phyloP scores from a whole-genome alignment of 30 jellyfish, hydroid and myxozoan genomes.

The Sanderia malayensis region DNA sequence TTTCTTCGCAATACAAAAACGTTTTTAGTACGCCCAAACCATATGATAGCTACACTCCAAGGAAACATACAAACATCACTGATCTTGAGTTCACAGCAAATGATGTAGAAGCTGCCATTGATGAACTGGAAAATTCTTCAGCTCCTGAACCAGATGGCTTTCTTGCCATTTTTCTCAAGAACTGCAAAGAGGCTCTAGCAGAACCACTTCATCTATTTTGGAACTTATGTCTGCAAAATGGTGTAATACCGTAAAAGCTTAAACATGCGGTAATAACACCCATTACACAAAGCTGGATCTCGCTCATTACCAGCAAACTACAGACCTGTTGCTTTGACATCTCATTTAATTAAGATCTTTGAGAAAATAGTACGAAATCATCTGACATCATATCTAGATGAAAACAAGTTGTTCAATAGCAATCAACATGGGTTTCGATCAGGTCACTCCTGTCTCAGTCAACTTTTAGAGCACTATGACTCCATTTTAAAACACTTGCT shows the following conservation, averaged over 20 bases:
- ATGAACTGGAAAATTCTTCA: too few relatives aligned
- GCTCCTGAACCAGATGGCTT: too few relatives aligned
- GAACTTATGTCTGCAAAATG: neutral
- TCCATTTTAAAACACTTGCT: too few relatives aligned
- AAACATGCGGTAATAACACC: neutral
- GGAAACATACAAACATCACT: too few relatives aligned
- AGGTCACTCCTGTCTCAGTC: neutral
- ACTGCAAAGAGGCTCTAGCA: neutral
- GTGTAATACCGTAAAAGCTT: neutral
- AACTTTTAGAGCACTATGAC: too few relatives aligned
- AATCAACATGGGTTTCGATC: neutral
- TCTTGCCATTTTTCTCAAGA: too few relatives aligned
- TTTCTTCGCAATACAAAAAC: too few relatives aligned
- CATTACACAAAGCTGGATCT: neutral
- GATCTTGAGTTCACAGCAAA: too few relatives aligned
- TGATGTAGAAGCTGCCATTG: too few relatives aligned
- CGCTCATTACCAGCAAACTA: neutral
- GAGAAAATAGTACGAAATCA: neutral
- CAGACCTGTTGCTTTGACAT: neutral
- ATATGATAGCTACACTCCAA: too few relatives aligned
- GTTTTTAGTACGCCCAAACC: too few relatives aligned
- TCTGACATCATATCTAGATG: neutral
- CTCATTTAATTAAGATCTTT: neutral
- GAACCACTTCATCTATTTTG: neutral
- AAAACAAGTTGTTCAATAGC: too few relatives aligned